Evolutionary conservation across 2,888 invertebrate species (phyloP).

Genomic region (Ichneumoninae sp.): DNA sequence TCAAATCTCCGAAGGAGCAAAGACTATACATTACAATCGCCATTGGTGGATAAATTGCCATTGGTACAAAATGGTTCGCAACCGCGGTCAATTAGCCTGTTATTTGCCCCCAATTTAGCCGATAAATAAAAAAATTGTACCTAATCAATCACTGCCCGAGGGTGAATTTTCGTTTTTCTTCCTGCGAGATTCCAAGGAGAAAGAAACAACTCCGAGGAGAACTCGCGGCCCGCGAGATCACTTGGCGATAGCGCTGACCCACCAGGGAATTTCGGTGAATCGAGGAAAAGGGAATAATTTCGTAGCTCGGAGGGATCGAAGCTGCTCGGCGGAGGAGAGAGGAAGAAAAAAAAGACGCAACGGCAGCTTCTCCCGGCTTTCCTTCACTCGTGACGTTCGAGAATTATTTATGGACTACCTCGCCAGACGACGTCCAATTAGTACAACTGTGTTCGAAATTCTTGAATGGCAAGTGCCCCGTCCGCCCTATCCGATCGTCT

Average conservation of each 20-base stretch:
- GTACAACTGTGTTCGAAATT: constrained; percentile 58
- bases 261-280: constrained; percentile 55
- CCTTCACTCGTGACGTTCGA: constrained; percentile 33
- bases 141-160: background rate
- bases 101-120: too few relatives aligned
- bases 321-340: background rate
- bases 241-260: constrained; percentile 50
- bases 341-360: background rate
- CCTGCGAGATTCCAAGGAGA: background rate
- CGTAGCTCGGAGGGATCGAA: constrained; percentile 36
- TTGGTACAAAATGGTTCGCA: too few relatives aligned
- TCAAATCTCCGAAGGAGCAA: too few relatives aligned
- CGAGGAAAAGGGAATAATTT: constrained; percentile 58
- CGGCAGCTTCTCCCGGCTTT: constrained; percentile 9
- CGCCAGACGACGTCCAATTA: constrained; percentile 62
- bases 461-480: constrained; percentile 51
- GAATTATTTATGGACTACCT: constrained; percentile 62
- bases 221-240: constrained; percentile 48
- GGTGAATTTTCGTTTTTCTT: constrained; percentile 7
- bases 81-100: too few relatives aligned
- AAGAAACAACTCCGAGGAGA: background rate
- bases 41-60: too few relatives aligned
- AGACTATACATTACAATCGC: too few relatives aligned
- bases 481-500: constrained; percentile 7
- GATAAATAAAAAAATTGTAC: too few relatives aligned